Evolutionary conservation across 2,113 vertebrate species (phyloP).

Genomic region (Microcebus murinus): DNA sequence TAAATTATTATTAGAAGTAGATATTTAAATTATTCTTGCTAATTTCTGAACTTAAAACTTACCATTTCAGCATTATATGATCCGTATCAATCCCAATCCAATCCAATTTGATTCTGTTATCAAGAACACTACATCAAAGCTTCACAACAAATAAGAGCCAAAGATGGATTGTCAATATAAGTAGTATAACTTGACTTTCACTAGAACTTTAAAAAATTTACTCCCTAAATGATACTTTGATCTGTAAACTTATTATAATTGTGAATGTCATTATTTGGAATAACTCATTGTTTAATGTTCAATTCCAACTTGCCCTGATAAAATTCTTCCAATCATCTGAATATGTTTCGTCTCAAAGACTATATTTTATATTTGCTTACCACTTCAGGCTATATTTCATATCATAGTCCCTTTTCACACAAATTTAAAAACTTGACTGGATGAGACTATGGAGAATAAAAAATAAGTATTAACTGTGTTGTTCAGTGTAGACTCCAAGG

Average conservation of each 20-base stretch:
- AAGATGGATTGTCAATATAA: not conserved
- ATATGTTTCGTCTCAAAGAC: not conserved
- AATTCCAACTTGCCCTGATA: not conserved
- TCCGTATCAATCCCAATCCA: not conserved
- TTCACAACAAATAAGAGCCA: not conserved
- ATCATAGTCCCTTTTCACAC: not conserved
- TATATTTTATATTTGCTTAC: not conserved
- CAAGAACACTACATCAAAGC: not conserved
- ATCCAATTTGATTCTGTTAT: not conserved
- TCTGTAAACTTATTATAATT: not conserved
- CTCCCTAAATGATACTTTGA: not conserved
- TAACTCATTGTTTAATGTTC: not conserved
- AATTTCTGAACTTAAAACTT: not conserved
- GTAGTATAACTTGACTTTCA: not conserved
- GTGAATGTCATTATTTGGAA: not conserved
- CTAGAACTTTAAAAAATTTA: not conserved
- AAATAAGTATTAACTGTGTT: not conserved
- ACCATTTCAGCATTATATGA: not conserved
- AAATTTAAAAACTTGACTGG: not conserved
- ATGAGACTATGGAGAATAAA: not conserved
- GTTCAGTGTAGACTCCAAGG: not conserved
- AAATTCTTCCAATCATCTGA: not conserved
- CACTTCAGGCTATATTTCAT: not conserved
- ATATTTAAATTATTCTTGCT: not conserved
- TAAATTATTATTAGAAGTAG: not conserved